Evolutionary conservation across 2,888 invertebrate species (phyloP).

Genomic region (Cylloceria caligata): DNA sequence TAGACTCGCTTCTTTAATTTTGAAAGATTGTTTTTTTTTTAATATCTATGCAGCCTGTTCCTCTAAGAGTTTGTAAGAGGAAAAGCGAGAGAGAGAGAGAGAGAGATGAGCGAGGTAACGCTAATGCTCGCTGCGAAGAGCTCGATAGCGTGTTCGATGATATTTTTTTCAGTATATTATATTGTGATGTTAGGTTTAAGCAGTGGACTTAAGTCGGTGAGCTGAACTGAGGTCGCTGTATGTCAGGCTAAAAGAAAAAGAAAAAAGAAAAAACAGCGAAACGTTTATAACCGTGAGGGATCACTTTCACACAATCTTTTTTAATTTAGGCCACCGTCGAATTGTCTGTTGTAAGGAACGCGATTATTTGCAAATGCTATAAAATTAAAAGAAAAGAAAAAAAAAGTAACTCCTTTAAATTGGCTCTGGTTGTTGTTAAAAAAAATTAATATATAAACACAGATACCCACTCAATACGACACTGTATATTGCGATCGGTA

Average conservation of each 20-base stretch:
- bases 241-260: conserved; percentile 72
- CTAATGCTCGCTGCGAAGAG: conserved; percentile 34
- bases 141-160: conserved; percentile 48
- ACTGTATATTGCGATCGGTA: conserved; percentile 83
- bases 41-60: conserved; percentile 63
- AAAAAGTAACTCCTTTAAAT: conserved; percentile 30
- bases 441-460: conserved; percentile 28
- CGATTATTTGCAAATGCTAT: conserved; percentile 41
- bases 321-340: conserved; percentile 34
- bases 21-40: conserved; percentile 46
- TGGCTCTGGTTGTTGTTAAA: conserved; percentile 54
- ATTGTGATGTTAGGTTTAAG: conserved; percentile 85
- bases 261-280: conserved; percentile 23
- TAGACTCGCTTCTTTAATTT: conserved; percentile 56
- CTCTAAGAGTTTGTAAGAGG: conserved; percentile 68
- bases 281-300: conserved; percentile 56
- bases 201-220: conserved; percentile 81
- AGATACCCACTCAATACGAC: conserved; percentile 72
- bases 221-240: conserved; percentile 83
- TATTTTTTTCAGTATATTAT: conserved; percentile 80
- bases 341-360: conserved; percentile 32
- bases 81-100: conserved; percentile 56
- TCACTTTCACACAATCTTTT: conserved; percentile 55
- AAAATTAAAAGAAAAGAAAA: conserved; percentile 10
- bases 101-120: conserved; percentile 23